Conservation (phyloP, 1,140 invertebrate genomes). For the Eufriesea mexicana region DNA sequence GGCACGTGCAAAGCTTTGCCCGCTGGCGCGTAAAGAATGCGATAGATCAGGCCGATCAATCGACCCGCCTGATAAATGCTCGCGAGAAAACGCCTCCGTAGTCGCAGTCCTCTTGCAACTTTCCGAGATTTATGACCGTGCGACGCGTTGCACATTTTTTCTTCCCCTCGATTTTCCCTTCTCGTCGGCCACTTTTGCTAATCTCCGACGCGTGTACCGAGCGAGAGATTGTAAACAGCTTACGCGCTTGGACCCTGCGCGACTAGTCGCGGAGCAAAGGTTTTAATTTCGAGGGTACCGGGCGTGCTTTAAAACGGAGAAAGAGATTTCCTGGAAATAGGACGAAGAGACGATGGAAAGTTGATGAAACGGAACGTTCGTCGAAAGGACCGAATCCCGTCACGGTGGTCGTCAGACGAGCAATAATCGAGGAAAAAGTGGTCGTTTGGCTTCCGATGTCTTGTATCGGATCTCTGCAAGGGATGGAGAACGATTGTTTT, state of each 20-base stretch:
- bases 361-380: too few relatives aligned
- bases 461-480: neutral
- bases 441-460: neutral
- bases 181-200: neutral
- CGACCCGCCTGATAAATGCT: constrained; percentile 35
- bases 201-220: neutral
- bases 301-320: neutral
- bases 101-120: constrained; percentile 3
- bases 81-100: neutral
- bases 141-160: neutral
- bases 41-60: constrained; percentile 39
- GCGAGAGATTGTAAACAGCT: neutral
- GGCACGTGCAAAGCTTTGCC: constrained; percentile 34
- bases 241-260: too few relatives aligned
- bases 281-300: constrained; percentile 10
- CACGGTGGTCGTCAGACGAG: neutral
- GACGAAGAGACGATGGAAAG: too few relatives aligned
- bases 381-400: neutral
- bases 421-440: neutral
- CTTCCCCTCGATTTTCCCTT: neutral
- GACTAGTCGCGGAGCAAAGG: too few relatives aligned
- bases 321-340: neutral
- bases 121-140: constrained; percentile 39
- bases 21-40: constrained; percentile 34
- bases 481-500: neutral